Evolutionary conservation across 92 coral and sea anemone genomes (phyloP).

Genomic region (Porites rus): DNA sequence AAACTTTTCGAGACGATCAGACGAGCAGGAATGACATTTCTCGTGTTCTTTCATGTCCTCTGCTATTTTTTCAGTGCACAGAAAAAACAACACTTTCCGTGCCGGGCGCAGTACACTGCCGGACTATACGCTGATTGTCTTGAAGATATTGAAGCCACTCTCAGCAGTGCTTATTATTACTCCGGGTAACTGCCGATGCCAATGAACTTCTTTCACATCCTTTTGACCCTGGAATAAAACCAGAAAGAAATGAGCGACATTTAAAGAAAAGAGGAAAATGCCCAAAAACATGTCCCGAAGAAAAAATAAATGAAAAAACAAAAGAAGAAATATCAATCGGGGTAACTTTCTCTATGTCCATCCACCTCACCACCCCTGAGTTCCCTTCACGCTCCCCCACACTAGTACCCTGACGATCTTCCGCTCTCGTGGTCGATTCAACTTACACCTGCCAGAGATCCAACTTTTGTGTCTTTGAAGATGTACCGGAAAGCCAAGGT

Average conservation of each 20-base stretch:
- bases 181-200: constrained; percentile 97
- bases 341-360: no score
- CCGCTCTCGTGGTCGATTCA: background rate
- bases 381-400: no score
- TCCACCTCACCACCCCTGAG: no score
- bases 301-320: no score
- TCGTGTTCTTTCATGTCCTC: background rate
- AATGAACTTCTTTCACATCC: constrained; percentile 93
- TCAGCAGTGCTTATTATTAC: constrained; percentile 95
- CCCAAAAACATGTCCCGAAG: no score
- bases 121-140: constrained; percentile 90
- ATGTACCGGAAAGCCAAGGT: background rate
- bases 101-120: background rate
- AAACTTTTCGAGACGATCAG: no score
- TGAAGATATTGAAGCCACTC: constrained; percentile 91
- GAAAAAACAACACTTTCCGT: background rate
- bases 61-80: background rate
- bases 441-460: background rate
- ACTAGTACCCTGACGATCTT: no score
- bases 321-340: no score
- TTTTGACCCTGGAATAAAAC: constrained; percentile 85
- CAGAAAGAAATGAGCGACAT: background rate
- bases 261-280: no score
- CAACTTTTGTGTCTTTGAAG: background rate
- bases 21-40: no score